Percentiles rank a stretch among this genome's conserved stretches.
Conservation (phyloP, 1,140 invertebrate genomes). For the Dryas iulia region DNA sequence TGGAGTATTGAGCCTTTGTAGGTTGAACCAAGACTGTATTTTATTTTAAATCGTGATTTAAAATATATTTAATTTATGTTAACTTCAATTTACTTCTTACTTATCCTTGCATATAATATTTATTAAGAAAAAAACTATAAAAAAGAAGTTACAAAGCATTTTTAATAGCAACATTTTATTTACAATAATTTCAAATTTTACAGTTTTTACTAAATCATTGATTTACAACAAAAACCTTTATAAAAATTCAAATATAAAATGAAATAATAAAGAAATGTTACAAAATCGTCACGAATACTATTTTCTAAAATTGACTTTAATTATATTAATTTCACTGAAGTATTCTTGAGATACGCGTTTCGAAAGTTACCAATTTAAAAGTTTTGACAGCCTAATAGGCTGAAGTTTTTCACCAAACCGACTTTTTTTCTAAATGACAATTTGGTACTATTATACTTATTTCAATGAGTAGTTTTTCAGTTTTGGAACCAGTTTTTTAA, state of each 20-base stretch:
- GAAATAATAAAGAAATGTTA: background rate
- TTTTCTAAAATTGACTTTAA: background rate
- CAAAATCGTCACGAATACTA: background rate
- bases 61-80: too few relatives aligned
- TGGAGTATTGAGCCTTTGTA: too few relatives aligned
- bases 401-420: background rate
- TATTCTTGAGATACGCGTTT: slow-evolving; percentile 6
- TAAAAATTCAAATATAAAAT: too few relatives aligned
- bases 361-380: slow-evolving; percentile 12
- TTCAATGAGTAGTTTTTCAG: background rate
- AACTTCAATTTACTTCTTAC: too few relatives aligned
- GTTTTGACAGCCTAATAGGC: slow-evolving; percentile 12
- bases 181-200: background rate
- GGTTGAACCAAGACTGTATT: too few relatives aligned
- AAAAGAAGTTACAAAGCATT: background rate
- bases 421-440: slow-evolving; percentile 33
- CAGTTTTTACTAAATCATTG: background rate
- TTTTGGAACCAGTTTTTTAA: background rate
- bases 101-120: too few relatives aligned
- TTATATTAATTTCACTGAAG: background rate
- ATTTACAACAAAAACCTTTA: background rate
- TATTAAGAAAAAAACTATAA: too few relatives aligned
- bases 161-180: background rate
- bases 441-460: background rate
- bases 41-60: too few relatives aligned